A percentile compares a stretch with the other conserved stretches of the same genome.
phyloP scores from a whole-genome alignment of 2,797 vertebrate genomes.

The Peromyscus eremicus region DNA sequence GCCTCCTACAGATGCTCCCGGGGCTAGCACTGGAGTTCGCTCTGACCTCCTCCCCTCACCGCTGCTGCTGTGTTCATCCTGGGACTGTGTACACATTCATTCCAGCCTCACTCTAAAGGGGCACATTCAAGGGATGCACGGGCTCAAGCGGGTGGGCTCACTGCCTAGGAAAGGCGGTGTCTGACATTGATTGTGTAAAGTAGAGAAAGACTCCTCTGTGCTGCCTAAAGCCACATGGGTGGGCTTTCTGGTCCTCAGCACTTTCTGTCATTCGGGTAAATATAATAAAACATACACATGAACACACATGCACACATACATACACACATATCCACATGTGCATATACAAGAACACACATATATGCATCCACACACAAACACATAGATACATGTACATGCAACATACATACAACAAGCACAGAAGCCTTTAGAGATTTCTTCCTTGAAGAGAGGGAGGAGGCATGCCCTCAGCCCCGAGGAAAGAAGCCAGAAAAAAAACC shows the following conservation, averaged over 20 bases:
- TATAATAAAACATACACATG: neutral
- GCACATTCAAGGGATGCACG: neutral
- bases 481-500: slow-evolving; percentile 59
- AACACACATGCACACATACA: neutral
- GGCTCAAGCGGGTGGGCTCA: neutral
- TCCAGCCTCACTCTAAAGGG: no score
- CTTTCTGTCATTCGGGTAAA: neutral
- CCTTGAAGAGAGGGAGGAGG: slow-evolving; percentile 2
- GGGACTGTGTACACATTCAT: neutral
- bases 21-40: fast-evolving
- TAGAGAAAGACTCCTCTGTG: slow-evolving; percentile 41
- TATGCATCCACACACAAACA: no score
- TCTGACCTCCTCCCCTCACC: fast-evolving
- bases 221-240: neutral
- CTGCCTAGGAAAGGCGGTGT: neutral
- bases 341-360: neutral
- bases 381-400: neutral
- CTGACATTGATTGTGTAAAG: slow-evolving; percentile 41
- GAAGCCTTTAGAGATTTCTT: slow-evolving; percentile 49
- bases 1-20: fast-evolving
- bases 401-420: neutral
- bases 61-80: fast-evolving
- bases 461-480: slow-evolving; percentile 18
- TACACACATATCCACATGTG: neutral
- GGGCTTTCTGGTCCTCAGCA: neutral